phyloP scores from a whole-genome alignment of 2,113 vertebrate genomes.

The Xenotilapia caudafasciata region DNA sequence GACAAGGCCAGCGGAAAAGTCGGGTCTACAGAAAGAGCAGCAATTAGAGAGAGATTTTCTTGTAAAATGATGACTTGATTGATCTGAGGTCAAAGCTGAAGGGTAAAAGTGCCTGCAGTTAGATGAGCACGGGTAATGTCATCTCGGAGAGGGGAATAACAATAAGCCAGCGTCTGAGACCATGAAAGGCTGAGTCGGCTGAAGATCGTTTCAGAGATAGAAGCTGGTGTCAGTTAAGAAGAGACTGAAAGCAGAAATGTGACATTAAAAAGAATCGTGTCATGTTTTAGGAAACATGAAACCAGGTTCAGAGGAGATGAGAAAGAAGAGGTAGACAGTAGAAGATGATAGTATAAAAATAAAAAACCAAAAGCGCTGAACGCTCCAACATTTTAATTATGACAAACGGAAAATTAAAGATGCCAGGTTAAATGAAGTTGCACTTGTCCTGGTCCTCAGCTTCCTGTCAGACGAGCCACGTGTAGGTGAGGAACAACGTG shows the following conservation, averaged over 20 bases:
- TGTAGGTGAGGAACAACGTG: not conserved
- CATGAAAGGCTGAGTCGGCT: not conserved
- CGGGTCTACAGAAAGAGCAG: not conserved
- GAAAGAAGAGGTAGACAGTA: not conserved
- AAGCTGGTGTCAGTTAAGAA: not conserved
- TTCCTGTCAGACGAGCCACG: not conserved
- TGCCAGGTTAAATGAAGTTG: not conserved
- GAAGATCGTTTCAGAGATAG: not conserved
- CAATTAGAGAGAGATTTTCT: not conserved
- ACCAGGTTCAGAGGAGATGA: not conserved
- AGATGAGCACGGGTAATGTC: not conserved
- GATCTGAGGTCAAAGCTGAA: not conserved
- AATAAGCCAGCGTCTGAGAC: not conserved
- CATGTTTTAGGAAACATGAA: not conserved
- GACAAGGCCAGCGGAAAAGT: not conserved
- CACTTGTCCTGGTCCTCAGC: not conserved
- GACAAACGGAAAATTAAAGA: not conserved
- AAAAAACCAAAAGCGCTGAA: not conserved
- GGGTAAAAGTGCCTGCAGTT: not conserved
- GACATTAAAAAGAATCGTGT: accelerated
- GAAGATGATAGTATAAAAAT: not conserved
- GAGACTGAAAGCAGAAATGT: not conserved
- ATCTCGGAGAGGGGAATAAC: not conserved
- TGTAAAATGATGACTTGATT: not conserved
- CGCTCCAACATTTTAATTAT: not conserved